phyloP scores from a whole-genome alignment of 2,113 vertebrate genomes.

The Phalacrocorax carbo region DNA sequence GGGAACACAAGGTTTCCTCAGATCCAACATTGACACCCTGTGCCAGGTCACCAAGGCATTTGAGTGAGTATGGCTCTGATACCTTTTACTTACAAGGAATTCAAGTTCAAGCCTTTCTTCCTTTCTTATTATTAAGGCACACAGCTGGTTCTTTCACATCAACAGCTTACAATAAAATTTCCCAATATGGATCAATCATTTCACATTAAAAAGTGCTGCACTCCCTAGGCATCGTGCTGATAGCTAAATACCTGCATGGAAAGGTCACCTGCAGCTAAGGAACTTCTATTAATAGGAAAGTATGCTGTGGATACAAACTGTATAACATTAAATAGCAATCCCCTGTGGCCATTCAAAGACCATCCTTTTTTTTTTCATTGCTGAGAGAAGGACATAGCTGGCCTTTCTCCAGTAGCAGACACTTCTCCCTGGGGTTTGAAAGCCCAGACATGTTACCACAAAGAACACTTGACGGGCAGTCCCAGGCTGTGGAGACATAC shows the following conservation, averaged over 20 bases:
- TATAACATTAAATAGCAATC: neutral
- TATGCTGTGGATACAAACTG: neutral
- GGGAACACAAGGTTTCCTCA: neutral
- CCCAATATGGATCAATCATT: neutral
- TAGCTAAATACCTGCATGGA: neutral
- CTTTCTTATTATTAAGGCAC: neutral
- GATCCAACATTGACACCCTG: neutral
- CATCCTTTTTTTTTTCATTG: neutral
- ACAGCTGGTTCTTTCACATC: neutral
- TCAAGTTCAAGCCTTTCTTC: neutral
- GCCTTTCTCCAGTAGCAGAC: neutral
- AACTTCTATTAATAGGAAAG: neutral
- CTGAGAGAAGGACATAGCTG: neutral
- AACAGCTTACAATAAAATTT: neutral
- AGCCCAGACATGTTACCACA: neutral
- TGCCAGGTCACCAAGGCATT: neutral
- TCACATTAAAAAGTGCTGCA: neutral
- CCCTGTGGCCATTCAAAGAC: accelerated
- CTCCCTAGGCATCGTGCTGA: neutral
- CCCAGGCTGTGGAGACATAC: neutral
- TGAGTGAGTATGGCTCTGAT: neutral
- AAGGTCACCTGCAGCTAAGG: neutral
- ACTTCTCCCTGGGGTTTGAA: neutral
- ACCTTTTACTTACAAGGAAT: neutral
- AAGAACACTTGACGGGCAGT: neutral